Evolutionary conservation across 2,113 vertebrate genomes (phyloP), one percentile per base, ranked within the genome.

Genomic region (Lagopus muta): DNA sequence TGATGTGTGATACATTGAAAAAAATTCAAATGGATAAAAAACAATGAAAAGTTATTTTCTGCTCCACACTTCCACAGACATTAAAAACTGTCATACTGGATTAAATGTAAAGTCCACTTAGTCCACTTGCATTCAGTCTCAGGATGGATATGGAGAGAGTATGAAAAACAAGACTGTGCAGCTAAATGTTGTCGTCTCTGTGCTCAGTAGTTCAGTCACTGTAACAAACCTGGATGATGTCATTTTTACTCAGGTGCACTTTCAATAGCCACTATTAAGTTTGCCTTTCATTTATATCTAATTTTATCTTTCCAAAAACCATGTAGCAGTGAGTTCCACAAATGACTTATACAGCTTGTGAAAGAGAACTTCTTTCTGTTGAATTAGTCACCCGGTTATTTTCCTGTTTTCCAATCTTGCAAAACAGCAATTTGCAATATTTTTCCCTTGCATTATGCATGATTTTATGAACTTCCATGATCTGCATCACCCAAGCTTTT

Each of bases 271-370:
- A n/a, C 52, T 81, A 27, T 60, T 43, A 67, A 65, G 15, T 34
- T 76, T 76, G 14, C 50, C 66, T 34, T 82, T 76, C n/a, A 61
- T n/a, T n/a, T 55, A n/a, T 36, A 28, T 67, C 71, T 83, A 18
- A 77, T 92, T 93, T 69, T 69, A 32, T 72, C 36, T 54, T 93
- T 89, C 30, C 67, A 89, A 65, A 93, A 72, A 48, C 52, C 40
- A n/a, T 36, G 25, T 32, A 76, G 45, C 0, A 3, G 61, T 85
- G 54, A 89, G 74, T 89, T 84, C 70, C 28, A 61, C 21, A 69
- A 70, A 87, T 85, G 61, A 57, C 67, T 85, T 76, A 57, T 5
- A 25, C 8, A 75, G 52, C 42, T n/a, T 36, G 54, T 57, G 81
- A 54, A 70, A 54, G 88, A 86, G 15, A 61, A 24, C 32, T 55